Evolutionary conservation across 1,140 invertebrate genomes (phyloP), one percentile per base, ranked within the genome.

Genomic region (Drosophila quadrilineata): DNA sequence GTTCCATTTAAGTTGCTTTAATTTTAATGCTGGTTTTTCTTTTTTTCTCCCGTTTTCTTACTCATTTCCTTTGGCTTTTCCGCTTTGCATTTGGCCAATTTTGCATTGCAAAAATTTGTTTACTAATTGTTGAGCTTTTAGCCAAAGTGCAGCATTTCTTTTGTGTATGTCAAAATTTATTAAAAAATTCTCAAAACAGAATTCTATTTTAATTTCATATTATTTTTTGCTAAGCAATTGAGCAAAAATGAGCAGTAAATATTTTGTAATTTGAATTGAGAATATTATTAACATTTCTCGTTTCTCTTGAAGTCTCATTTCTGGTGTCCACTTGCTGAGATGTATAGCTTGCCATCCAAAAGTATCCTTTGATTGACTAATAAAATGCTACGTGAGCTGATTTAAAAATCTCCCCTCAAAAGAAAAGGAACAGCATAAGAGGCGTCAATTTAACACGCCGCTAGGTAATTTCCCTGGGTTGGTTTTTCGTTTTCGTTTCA

Each of bases 81-180:
- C 57, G 49, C 29, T 54, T 62, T 52, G 50, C 72, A n/a, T n/a
- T n/a, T n/a, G n/a, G n/a, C n/a, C n/a, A 56, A 35, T 84, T 85
- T 82, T 85, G 69, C 77, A 77, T 82, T 73, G 50, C 46, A 36
- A 53, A 77, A 82, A 79, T n/a, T 82, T 84, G 53, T 85, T n/a
- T 77, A 79, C 76, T 87, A 87, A 87, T 87, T 87, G 82, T 77
- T 87, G 70, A 82, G 82, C 82, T 87, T 87, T 87, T 87, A 87
- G 70, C 65, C 56, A 71, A 70, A 66, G n/a, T n/a, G n/a, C n/a
- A n/a, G 79, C 63, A 82, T 85, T 85, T 74, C 77, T 77, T 85
- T 84, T 84, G 77, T n/a, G n/a, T n/a, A n/a, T n/a, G n/a, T n/a
- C 48, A 82, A 82, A 82, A 75, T 68, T 71, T 62, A 82, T 72